Conservation (phyloP, 2,888 invertebrate genomes). For the Carabus problematicus region DNA sequence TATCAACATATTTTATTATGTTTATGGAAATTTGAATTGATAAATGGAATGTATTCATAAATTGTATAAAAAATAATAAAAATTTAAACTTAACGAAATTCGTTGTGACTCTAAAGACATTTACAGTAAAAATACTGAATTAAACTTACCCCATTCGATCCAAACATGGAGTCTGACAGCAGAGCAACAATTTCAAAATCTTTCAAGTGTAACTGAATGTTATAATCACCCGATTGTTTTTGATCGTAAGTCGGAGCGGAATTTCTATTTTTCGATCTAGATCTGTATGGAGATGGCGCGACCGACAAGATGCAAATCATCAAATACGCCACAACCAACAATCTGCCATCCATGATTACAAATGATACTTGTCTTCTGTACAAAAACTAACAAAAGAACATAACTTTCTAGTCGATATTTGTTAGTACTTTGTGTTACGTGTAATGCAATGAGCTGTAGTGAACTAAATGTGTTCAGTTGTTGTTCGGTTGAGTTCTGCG, state of each 20-base stretch:
- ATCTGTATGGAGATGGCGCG: constrained; percentile 28
- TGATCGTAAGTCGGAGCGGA: constrained; percentile 66
- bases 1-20: not conserved
- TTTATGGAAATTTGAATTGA: not conserved
- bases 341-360: constrained; percentile 18
- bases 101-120: not conserved
- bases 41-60: not conserved
- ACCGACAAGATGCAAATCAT: constrained; percentile 22
- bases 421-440: not conserved
- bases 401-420: too few relatives aligned
- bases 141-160: constrained; percentile 67
- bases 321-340: constrained; percentile 22
- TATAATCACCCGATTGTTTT: constrained; percentile 78
- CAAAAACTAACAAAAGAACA: too few relatives aligned
- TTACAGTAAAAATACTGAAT: constrained; percentile 22
- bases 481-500: not conserved
- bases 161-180: constrained; percentile 65
- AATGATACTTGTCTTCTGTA: not conserved
- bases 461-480: too few relatives aligned
- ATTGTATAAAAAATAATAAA: not conserved
- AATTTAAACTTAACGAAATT: too few relatives aligned
- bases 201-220: constrained; percentile 81
- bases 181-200: constrained; percentile 78
- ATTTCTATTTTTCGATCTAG: constrained; percentile 35
- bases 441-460: too few relatives aligned